Evolutionary conservation across 1,140 invertebrate genomes (phyloP).

Genomic region (Drosophila tristis): DNA sequence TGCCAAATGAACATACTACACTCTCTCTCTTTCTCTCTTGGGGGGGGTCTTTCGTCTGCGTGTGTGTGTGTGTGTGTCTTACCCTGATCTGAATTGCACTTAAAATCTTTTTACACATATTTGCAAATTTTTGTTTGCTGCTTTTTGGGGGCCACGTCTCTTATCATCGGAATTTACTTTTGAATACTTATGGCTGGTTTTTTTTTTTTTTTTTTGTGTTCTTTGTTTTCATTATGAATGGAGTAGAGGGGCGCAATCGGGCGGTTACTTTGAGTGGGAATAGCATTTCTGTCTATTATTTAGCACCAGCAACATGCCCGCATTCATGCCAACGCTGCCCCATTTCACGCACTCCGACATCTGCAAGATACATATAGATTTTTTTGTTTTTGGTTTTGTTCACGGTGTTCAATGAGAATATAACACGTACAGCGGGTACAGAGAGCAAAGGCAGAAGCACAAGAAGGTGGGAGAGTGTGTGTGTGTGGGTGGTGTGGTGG

Average conservation of each 20-base stretch:
- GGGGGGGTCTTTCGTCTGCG: too few relatives aligned
- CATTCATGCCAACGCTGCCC: constrained; percentile 88
- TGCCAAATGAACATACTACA: constrained; percentile 9
- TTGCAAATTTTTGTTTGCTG: constrained; percentile 23
- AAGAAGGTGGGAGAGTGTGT: too few relatives aligned
- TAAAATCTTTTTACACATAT: constrained; percentile 12
- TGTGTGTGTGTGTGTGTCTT: too few relatives aligned
- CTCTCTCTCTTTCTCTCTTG: too few relatives aligned
- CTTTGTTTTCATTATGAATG: constrained; percentile 12
- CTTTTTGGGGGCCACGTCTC: constrained; percentile 37
- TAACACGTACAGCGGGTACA: neutral
- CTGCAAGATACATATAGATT: constrained; percentile 85
- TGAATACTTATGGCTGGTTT: constrained; percentile 27
- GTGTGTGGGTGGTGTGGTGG: too few relatives aligned
- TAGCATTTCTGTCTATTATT: constrained; percentile 81
- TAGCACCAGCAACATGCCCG: constrained; percentile 87
- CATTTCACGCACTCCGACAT: constrained; percentile 88
- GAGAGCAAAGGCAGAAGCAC: neutral
- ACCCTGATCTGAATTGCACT: too few relatives aligned
- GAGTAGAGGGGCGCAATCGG: neutral
- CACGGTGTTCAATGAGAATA: too few relatives aligned
- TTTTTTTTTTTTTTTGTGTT: constrained; percentile 18
- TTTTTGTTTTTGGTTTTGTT: too few relatives aligned
- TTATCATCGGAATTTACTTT: constrained; percentile 65
- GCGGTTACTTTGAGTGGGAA: constrained; percentile 66